Evolutionary conservation across 2,113 vertebrate species (phyloP), one percentile per base, ranked within the genome.

Genomic region (Mohoua ochrocephala): DNA sequence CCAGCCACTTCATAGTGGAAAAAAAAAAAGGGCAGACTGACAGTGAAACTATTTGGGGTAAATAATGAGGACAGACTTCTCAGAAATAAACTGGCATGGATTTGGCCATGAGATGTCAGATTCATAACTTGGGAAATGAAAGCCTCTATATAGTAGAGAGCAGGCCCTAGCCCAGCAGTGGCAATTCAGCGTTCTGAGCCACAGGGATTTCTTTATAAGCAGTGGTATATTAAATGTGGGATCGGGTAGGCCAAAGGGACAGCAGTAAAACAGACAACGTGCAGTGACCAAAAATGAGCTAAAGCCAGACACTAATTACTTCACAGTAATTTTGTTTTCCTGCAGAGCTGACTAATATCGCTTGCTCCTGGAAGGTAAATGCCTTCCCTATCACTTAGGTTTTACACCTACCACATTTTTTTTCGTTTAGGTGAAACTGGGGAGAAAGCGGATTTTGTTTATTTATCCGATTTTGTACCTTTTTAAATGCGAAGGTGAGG

Each of bases 61-160:
- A 95, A 96, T 96, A 96, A 97, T 92, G 96, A 95, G 79, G 79
- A 96, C 76, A 93, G 88, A 64, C 68, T 96, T 92, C 86, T 89
- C 83, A 78, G 85, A 94, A 96, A 95, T 92, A 93, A 96, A 92
- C 84, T 92, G 85, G 93, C 88, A 78, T 95, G 95, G 93, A 92
- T 94, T 94, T 94, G 92, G 80, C 95, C 96, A 93, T 95, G 95
- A 92, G 93, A 94, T 92, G 93, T 93, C 92, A 95, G 91, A 95
- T 96, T 94, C 91, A 89, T 92, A 94, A 92, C 93, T 91, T 92
- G 92, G 88, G 93, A 96, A 96, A 97, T 96, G 96, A 97, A 96
- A 96, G 80, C 80, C 50, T 91, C 93, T 94, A 68, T 97, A 90
- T 96, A 81, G 71, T 35, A 54, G 60, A 52, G 64, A 63, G 22